Conservation (phyloP, 2,113 vertebrate genomes). For the Ailuropoda melanoleuca region DNA sequence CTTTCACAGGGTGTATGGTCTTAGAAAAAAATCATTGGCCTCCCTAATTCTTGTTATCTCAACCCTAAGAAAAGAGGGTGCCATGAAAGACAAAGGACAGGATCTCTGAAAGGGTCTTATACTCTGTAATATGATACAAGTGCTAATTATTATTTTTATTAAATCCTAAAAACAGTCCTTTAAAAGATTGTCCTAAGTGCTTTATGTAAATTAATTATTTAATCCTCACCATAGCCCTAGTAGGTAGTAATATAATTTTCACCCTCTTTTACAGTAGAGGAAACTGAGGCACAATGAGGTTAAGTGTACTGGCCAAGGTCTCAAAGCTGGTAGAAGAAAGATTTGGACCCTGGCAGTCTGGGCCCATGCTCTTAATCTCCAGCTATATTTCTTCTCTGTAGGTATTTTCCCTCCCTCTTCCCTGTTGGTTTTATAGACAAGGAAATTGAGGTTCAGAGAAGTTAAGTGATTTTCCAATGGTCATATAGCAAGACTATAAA, state of each 20-base stretch:
- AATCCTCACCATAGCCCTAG: neutral
- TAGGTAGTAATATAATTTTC: neutral
- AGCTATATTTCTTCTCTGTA: neutral
- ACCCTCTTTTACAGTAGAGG: neutral
- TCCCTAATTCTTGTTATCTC: neutral
- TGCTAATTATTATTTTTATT: neutral
- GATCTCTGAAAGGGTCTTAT: neutral
- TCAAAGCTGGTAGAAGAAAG: neutral
- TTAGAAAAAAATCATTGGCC: neutral
- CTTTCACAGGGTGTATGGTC: neutral
- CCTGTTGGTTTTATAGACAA: neutral
- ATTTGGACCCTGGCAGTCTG: neutral
- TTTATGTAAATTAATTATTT: neutral
- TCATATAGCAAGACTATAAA: neutral
- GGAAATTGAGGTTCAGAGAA: neutral
- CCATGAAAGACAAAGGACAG: neutral
- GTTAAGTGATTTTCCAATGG: neutral
- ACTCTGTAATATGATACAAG: neutral
- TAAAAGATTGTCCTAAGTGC: neutral
- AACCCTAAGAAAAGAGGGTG: neutral
- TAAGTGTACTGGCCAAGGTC: neutral
- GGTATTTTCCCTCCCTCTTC: neutral
- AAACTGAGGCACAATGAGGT: neutral
- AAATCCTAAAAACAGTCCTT: neutral
- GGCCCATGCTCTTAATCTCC: neutral